A percentile compares a stretch with the other conserved stretches of the same genome.
phyloP scores from a whole-genome alignment of 2,113 vertebrate genomes.

The Rhinopithecus roxellana region DNA sequence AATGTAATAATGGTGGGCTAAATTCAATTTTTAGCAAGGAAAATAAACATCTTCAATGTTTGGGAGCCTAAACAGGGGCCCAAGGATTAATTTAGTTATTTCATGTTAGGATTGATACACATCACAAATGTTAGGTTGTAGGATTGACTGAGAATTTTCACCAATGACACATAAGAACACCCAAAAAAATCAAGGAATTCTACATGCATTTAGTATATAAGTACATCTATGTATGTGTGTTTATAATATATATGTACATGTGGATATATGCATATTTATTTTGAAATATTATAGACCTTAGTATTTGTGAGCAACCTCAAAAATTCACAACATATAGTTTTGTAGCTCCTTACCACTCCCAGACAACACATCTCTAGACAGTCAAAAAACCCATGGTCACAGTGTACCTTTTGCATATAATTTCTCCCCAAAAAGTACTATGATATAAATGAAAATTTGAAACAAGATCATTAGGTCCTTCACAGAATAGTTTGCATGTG shows the following conservation, averaged over 20 bases:
- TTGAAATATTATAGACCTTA: background rate
- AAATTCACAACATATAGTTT: background rate
- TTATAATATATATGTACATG: background rate
- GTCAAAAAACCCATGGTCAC: background rate
- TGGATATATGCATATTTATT: background rate
- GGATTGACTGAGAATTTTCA: slow-evolving; percentile 16
- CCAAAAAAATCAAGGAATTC: background rate
- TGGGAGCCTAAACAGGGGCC: background rate
- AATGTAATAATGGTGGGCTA: slow-evolving; percentile 43
- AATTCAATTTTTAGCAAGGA: slow-evolving; percentile 66
- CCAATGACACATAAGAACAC: background rate
- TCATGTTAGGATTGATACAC: slow-evolving; percentile 11
- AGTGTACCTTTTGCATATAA: background rate
- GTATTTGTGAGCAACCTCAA: background rate
- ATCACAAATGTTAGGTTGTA: slow-evolving; percentile 14
- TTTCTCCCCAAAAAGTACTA: background rate
- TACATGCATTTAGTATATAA: background rate
- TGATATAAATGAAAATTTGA: background rate
- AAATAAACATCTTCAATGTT: slow-evolving; percentile 66
- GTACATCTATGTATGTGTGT: background rate
- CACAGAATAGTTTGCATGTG: background rate
- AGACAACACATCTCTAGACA: background rate
- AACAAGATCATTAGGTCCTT: background rate
- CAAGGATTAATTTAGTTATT: slow-evolving; percentile 53
- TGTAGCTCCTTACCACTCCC: background rate